Evolutionary conservation across 2,113 vertebrate genomes (phyloP), one percentile per base, ranked within the genome.

Genomic region (Amblyornis subalaris): DNA sequence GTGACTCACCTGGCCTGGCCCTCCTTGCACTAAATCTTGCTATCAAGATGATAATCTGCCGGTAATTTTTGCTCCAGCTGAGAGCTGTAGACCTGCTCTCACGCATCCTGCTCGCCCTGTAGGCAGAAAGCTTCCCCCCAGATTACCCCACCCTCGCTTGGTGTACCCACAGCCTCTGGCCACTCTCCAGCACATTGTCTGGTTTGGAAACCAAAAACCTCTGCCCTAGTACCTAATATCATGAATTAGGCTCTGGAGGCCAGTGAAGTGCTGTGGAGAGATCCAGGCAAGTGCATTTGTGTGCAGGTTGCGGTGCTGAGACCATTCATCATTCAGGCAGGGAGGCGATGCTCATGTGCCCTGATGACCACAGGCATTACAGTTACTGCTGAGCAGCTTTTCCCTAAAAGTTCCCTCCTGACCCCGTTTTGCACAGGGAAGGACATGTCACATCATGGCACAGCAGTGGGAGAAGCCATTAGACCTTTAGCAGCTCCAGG

Each of bases 91-190:
- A 79, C 95, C 90, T 96, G 83, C 95, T 96, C 48, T 97, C 72
- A 94, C 33, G 53, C 90, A 96, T 79, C 77, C 88, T 88, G 73
- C 69, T 93, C 87, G 72, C 93, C 95, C 96, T 95, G 76, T 93
- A 95, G 96, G 97, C 95, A 55, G 81, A 95, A 92, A 96, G 84
- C 89, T 95, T 95, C 93, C 91, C 58, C 20, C 84, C 80, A 85
- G 33, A 91, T 97, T 94, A 97, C 94, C 93, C 84, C 92, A 96
- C 91, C 84, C 66, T 82, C 1, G 0, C 51, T 85, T 6, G 1
- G n/a, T 87, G 70, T 81, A 86, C 94, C 95, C 67, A 62, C 81
- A 89, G 92, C 47, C 77, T 81, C 85, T 97, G 97, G 96, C 92
- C 69, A 48, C 11, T 84, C 25, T 95, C 96, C 96, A 96, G 93